phyloP scores from a whole-genome alignment of 2,797 vertebrate genomes.

The Myotis vivesi region DNA sequence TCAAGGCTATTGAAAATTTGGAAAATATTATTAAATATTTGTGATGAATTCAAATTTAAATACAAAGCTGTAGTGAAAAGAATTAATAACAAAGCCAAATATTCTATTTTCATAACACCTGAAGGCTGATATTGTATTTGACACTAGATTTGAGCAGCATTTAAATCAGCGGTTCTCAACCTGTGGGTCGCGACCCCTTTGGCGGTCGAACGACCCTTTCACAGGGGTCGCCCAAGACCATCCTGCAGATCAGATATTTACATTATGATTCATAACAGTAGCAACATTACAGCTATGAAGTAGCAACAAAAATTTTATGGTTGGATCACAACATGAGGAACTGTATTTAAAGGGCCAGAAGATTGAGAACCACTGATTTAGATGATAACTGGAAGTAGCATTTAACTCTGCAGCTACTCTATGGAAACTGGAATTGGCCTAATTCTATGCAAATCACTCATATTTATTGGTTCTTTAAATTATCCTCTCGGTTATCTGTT shows the following conservation, averaged over 20 bases:
- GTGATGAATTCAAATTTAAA: neutral
- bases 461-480: neutral
- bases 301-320: too few relatives aligned
- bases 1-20: neutral
- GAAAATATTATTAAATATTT: neutral
- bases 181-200: too few relatives aligned
- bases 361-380: neutral
- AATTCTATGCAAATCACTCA: neutral
- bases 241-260: too few relatives aligned
- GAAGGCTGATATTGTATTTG: neutral
- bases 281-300: too few relatives aligned
- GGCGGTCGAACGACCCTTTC: too few relatives aligned
- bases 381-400: neutral
- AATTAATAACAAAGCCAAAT: neutral
- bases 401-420: neutral
- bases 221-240: too few relatives aligned
- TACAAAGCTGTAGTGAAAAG: neutral
- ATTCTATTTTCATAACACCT: neutral
- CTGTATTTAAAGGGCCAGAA: too few relatives aligned
- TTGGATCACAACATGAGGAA: too few relatives aligned
- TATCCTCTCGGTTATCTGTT: neutral
- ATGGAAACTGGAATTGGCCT: neutral
- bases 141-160: neutral
- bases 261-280: too few relatives aligned
- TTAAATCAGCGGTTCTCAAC: neutral